These are phyloP conservation scores for Anoplius nigerrimus DNA, from an alignment of 2,888 invertebrate genomes.

Conservation along the genomic window DNA sequence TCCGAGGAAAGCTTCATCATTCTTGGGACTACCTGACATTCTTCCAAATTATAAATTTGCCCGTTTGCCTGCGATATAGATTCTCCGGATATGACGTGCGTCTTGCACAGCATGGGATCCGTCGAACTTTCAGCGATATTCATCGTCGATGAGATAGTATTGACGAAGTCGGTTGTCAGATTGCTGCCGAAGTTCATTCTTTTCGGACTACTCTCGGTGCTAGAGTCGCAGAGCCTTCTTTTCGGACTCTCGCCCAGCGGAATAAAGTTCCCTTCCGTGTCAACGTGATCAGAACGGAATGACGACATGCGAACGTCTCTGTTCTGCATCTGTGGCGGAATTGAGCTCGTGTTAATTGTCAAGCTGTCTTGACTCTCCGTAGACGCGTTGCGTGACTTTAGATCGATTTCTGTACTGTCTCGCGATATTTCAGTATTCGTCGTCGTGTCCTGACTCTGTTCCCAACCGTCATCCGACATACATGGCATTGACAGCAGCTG, in stretches of 20 bases:
- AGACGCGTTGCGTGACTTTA: constrained; percentile 55
- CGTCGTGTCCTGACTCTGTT: constrained; percentile 69
- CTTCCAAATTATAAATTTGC: constrained; percentile 64
- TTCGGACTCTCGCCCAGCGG: constrained; percentile 68
- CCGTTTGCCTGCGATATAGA: constrained; percentile 63
- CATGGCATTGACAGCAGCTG: constrained; percentile 74
- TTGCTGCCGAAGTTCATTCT: constrained; percentile 59
- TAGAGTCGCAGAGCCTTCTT: constrained; percentile 66
- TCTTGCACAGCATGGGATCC: constrained; percentile 32
- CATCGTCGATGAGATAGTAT: constrained; percentile 8
- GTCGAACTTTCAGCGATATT: constrained; percentile 20
- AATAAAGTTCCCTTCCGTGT: constrained; percentile 64
- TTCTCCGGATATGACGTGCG: constrained; percentile 62
- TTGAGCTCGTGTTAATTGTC: constrained; percentile 50
- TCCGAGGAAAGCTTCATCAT: constrained; percentile 46
- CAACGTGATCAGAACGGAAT: constrained; percentile 63
- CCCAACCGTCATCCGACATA: constrained; percentile 67
- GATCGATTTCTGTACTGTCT: constrained; percentile 61
- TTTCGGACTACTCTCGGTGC: constrained; percentile 68
- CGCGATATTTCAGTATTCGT: constrained; percentile 65
- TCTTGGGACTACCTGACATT: constrained; percentile 71
- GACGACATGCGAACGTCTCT: constrained; percentile 63
- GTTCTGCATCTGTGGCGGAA: constrained; percentile 53
- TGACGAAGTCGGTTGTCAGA: constrained; percentile 36
- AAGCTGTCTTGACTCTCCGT: constrained; percentile 61